A percentile compares a stretch with the other conserved stretches of the same genome.
phyloP scores from a whole-genome alignment of 1,140 invertebrate species.

The Mylabris phalerata region DNA sequence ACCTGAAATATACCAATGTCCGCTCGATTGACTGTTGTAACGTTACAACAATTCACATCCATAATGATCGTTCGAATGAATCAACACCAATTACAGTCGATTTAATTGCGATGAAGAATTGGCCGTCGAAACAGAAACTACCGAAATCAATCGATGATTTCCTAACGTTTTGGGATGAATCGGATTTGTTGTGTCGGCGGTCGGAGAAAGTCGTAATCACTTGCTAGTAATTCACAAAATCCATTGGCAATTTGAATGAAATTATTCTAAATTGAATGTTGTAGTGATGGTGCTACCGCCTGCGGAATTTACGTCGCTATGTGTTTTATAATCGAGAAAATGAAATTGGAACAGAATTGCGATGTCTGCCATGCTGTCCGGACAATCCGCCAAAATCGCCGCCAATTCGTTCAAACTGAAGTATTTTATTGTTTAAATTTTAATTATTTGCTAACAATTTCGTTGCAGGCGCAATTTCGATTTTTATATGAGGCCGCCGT shows the following conservation, averaged over 20 bases:
- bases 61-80: not conserved
- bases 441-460: not conserved
- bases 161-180: slow-evolving; percentile 19
- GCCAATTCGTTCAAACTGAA: slow-evolving; percentile 31
- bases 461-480: slow-evolving; percentile 35
- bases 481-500: slow-evolving; percentile 36
- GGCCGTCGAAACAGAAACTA: slow-evolving; percentile 6
- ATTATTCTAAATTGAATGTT: no score
- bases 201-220: slow-evolving; percentile 17
- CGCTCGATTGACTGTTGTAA: not conserved
- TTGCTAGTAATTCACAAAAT: slow-evolving; percentile 18
- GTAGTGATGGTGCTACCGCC: slow-evolving; percentile 38
- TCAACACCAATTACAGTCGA: slow-evolving; percentile 5
- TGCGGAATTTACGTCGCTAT: slow-evolving; percentile 38
- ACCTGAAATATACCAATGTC: slow-evolving; percentile 8
- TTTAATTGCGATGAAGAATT: slow-evolving; percentile 17
- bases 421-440: slow-evolving; percentile 4
- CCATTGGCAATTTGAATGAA: no score
- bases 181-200: slow-evolving; percentile 8
- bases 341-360: slow-evolving; percentile 40
- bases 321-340: slow-evolving; percentile 39
- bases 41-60: slow-evolving; percentile 10
- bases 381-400: slow-evolving; percentile 34
- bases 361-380: slow-evolving; percentile 40
- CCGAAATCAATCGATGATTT: slow-evolving; percentile 17